Base-by-base conservation (phyloP, 37 sponge, comb jelly and placozoan species). In the Bolinopsis microptera region DNA sequence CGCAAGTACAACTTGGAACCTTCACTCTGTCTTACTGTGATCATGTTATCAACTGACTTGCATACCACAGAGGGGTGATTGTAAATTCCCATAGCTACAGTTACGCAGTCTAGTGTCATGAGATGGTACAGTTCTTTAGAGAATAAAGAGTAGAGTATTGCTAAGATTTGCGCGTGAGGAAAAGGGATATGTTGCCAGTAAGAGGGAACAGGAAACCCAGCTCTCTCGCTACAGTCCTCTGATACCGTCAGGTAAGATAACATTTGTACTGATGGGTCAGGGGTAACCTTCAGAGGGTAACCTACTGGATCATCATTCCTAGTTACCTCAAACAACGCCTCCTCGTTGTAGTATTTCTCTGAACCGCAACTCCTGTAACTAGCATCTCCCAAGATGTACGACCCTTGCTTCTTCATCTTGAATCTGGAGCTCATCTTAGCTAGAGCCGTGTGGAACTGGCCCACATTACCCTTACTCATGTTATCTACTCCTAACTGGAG, bases 331-430 rank as follows among this genome's bases (percentile, higher is more conserved):
- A 86, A 86, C 27, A 86, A 1, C 27, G 28, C 90, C 13, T 86
- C 90, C 61, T 86, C 90, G 31, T 41, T 41, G 3, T 28, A 41
- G 31, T 24, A 41, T n/a, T 41, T 41, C 23, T 86, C 61, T 8
- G 61, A 39, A 0, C 90, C 90, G 30, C 90, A 86, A n/a, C 61
- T 41, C 30, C 35, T 86, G 90, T 86, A 86, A 0, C 48, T 86
- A 25, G 90, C 90, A 40, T 86, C 90, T n/a, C 90, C 90, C 25
- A 86, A 48, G 61, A 86, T 86, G 30, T 41, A 86, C 27, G 90
- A 8, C 27, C 90, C 90, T 39, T 86, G 90, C 30, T 86, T 86
- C 61, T 30, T 27, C 90, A 86, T 86, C 61, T 86, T 86, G 61
- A 86, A 86, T 18, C 90, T 38, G 61, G 30, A 5, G 30, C 80